Percentiles rank a stretch among this genome's conserved stretches.
These are phyloP conservation scores for Drosophila mimetica DNA, from an alignment of 2,888 invertebrate genomes.

Conservation along the genomic window DNA sequence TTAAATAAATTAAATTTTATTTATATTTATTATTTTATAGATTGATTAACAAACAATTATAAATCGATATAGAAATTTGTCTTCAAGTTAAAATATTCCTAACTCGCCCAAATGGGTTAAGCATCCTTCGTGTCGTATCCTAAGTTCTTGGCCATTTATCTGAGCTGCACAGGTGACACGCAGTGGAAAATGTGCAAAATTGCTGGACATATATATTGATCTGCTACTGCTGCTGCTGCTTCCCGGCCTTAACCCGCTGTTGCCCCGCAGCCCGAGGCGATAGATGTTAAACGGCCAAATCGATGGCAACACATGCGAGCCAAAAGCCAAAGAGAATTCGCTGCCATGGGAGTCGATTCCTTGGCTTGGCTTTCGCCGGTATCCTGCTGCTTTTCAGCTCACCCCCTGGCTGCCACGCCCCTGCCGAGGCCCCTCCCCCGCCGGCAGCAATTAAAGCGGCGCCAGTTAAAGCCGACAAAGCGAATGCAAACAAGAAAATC, in stretches of 20 bases:
- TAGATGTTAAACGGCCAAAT: conserved; percentile 78
- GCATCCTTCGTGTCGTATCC: neutral
- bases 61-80: neutral
- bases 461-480: conserved; percentile 47
- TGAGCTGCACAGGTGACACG: conserved; percentile 73
- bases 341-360: conserved; percentile 22
- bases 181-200: conserved; percentile 70
- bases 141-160: conserved; percentile 62
- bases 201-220: conserved; percentile 71
- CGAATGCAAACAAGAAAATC: conserved; percentile 51
- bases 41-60: neutral
- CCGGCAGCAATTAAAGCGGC: conserved; percentile 43
- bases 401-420: conserved; percentile 1
- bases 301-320: conserved; percentile 74
- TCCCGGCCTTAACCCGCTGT: neutral
- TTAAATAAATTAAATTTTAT: too few relatives aligned
- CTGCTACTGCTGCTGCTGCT: conserved; percentile 27
- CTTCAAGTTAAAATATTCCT: neutral
- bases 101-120: conserved; percentile 9
- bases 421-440: neutral
- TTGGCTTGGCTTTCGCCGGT: conserved; percentile 26
- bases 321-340: conserved; percentile 20
- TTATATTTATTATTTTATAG: too few relatives aligned
- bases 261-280: conserved; percentile 57
- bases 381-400: conserved; percentile 22